Evolutionary conservation across 2,113 vertebrate species (phyloP).

Genomic region (Lepidothrix coronata): DNA sequence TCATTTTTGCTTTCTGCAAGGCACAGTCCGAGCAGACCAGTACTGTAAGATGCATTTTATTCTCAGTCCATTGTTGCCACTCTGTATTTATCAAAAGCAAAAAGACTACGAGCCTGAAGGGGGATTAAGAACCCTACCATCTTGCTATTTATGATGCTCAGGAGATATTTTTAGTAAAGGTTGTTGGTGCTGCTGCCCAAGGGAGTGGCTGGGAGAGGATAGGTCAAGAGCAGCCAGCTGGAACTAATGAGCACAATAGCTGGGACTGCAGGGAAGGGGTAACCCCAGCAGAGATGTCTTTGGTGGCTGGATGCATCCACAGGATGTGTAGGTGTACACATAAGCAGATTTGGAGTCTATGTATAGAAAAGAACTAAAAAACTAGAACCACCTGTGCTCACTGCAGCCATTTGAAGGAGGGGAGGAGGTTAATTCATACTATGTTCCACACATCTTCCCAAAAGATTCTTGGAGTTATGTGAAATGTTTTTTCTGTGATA

Average conservation of each 20-base stretch:
- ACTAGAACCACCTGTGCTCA: background rate
- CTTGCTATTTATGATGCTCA: slow-evolving; percentile 42
- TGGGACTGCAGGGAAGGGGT: background rate
- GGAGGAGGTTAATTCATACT: background rate
- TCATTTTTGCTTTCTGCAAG: background rate
- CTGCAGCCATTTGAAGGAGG: background rate
- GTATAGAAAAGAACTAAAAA: background rate
- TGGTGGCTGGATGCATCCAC: rapidly evolving
- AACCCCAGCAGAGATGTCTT: background rate
- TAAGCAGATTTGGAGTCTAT: background rate
- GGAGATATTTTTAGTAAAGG: slow-evolving; percentile 40
- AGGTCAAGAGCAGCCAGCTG: slow-evolving; percentile 5
- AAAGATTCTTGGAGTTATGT: background rate
- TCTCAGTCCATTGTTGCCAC: background rate
- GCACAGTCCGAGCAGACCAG: background rate
- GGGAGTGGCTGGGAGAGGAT: background rate
- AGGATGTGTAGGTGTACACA: background rate
- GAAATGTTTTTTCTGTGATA: background rate
- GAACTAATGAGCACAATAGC: background rate
- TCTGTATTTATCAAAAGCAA: background rate
- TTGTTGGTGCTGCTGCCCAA: background rate
- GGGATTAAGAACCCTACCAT: background rate
- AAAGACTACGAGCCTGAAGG: background rate
- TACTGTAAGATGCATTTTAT: background rate
- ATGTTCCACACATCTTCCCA: background rate